Evolutionary conservation across 2,113 vertebrate species (phyloP).

Genomic region (Montifringilla adamsi): DNA sequence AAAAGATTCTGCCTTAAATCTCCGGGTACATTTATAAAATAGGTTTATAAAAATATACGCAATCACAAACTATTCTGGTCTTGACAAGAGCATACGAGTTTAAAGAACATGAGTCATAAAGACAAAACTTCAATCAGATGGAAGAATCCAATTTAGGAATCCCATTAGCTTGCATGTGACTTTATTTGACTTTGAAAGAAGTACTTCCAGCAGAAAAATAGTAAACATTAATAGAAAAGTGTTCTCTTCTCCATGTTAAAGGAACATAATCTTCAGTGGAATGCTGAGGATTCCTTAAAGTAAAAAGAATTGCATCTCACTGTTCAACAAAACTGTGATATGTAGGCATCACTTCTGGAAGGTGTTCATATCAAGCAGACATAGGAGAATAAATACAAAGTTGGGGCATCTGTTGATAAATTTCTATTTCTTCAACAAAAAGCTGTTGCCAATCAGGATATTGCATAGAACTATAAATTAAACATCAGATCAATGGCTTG

Average conservation of each 20-base stretch:
- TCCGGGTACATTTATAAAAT: not conserved
- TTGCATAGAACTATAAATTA: not conserved
- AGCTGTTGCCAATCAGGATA: not conserved
- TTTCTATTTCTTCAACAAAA: conserved; percentile 24
- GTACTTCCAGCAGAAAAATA: not conserved
- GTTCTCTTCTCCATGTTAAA: not conserved
- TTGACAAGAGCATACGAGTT: not conserved
- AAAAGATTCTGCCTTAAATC: not conserved
- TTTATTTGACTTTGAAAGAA: not conserved
- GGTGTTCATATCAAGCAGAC: not conserved
- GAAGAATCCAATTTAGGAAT: not conserved
- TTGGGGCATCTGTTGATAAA: not conserved
- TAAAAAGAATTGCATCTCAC: not conserved
- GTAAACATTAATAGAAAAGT: conserved; percentile 18
- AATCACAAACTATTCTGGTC: not conserved
- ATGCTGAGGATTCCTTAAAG: not conserved
- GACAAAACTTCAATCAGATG: not conserved
- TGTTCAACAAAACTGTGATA: not conserved
- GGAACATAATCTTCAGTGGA: not conserved
- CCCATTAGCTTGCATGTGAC: not conserved
- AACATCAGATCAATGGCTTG: not conserved
- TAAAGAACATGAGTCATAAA: conserved; percentile 24
- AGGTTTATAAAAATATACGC: not conserved
- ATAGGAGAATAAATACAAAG: not conserved
- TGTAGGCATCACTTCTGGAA: not conserved